Conservation (phyloP, 30 jellyfish, hydroid and myxozoan genomes). For the Euphysa ruthae region DNA sequence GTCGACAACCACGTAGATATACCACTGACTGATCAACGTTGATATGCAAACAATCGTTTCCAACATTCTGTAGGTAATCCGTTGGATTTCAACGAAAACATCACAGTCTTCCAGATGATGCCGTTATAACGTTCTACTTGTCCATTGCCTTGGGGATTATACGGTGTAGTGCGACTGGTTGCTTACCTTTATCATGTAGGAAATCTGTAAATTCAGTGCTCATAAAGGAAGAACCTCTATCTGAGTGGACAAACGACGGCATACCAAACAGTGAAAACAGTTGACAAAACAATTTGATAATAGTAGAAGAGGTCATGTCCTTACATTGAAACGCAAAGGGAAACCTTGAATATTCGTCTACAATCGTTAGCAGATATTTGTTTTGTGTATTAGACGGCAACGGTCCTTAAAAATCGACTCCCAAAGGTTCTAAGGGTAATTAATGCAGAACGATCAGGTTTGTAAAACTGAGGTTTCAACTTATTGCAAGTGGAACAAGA, state of each 20-base stretch:
- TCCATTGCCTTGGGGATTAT: constrained; percentile 51
- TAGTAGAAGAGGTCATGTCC: constrained; percentile 35
- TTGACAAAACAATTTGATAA: constrained; percentile 18
- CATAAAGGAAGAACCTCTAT: constrained; percentile 53
- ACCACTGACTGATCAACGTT: no score
- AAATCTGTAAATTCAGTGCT: constrained; percentile 6
- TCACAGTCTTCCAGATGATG: no score
- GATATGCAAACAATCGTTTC: no score
- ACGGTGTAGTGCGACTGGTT: constrained; percentile 53
- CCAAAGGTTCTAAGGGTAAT: constrained; percentile 22
- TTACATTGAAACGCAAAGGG: constrained; percentile 47
- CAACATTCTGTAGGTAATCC: no score
- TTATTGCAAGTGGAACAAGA: background rate
- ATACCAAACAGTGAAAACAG: constrained; percentile 51
- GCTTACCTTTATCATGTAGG: constrained; percentile 26
- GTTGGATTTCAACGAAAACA: no score
- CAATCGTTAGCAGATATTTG: constrained; percentile 33
- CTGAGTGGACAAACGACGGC: constrained; percentile 55
- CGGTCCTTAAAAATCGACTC: constrained; percentile 52
- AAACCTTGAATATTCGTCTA: constrained; percentile 60
- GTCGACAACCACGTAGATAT: no score
- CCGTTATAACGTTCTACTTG: constrained; percentile 35
- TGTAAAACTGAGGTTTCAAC: constrained; percentile 5
- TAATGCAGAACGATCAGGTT: background rate
- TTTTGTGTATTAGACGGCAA: constrained; percentile 26